These are phyloP conservation scores for Tokudaia tokunoshimensis DNA, from an alignment of 2,797 vertebrate genomes.

Conservation along the genomic window DNA sequence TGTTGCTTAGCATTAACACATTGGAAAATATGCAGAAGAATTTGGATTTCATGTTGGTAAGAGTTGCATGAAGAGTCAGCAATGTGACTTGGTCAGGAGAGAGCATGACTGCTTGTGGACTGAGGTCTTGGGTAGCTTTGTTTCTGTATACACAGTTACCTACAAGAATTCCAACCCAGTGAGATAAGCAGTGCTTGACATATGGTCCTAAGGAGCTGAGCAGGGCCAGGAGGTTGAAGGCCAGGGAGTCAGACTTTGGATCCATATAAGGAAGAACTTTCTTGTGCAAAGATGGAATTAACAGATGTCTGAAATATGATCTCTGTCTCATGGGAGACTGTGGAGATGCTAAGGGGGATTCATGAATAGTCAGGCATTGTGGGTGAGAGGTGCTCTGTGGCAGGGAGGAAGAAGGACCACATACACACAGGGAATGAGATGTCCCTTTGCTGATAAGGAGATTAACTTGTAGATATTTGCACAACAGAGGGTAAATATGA, in stretches of 20 bases:
- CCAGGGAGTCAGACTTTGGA: conserved; percentile 46
- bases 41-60: conserved; percentile 54
- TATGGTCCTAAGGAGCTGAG: neutral
- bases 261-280: conserved; percentile 69
- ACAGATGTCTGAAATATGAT: neutral
- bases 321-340: neutral
- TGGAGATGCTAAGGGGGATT: neutral
- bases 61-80: conserved; percentile 22
- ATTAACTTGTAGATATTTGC: neutral
- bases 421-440: neutral
- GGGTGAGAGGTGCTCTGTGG: neutral
- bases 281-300: conserved; percentile 48
- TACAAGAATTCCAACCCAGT: conserved; percentile 29
- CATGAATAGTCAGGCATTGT: neutral
- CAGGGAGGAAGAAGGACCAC: neutral
- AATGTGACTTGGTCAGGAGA: neutral
- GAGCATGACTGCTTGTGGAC: neutral
- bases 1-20: neutral
- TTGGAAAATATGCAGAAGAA: conserved; percentile 11
- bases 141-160: conserved; percentile 29
- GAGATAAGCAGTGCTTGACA: conserved; percentile 5
- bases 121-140: conserved; percentile 22
- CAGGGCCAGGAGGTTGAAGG: neutral
- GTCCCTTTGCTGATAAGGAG: neutral
- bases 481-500: neutral